A percentile compares a stretch with the other conserved stretches of the same genome.
phyloP scores from a whole-genome alignment of 2,797 vertebrate species.

The Lithobates pipiens region DNA sequence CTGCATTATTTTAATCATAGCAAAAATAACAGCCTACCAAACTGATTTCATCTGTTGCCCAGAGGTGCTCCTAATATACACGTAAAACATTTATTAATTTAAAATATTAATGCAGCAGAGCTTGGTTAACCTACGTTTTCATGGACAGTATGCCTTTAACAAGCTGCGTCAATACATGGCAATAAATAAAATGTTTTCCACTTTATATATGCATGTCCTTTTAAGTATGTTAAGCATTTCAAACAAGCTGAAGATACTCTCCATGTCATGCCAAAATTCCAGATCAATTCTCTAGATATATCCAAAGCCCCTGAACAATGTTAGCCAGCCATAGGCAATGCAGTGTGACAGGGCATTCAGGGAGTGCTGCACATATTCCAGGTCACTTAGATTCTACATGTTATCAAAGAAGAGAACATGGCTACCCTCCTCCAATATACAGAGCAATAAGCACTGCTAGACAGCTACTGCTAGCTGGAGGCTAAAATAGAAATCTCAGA shows the following conservation, averaged over 20 bases:
- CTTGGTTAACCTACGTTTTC: background rate
- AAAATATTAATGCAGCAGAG: background rate
- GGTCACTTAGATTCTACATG: conserved; percentile 24
- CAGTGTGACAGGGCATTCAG: conserved; percentile 25
- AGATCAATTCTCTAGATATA: conserved; percentile 19
- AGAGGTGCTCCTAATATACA: too few relatives aligned
- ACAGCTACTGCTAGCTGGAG: conserved; percentile 8
- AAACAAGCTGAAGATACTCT: conserved; percentile 51
- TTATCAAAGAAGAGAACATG: conserved; percentile 1
- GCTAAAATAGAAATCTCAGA: conserved; percentile 51
- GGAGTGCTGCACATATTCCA: conserved; percentile 51
- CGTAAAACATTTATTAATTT: too few relatives aligned
- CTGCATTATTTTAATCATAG: too few relatives aligned
- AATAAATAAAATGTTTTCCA: conserved; percentile 35
- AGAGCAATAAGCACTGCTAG: background rate
- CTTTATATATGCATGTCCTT: conserved; percentile 26
- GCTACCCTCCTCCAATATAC: conserved; percentile 28
- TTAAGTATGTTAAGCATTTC: conserved; percentile 57
- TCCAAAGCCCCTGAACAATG: conserved; percentile 45
- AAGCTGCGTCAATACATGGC: conserved; percentile 19
- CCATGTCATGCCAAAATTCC: conserved; percentile 23
- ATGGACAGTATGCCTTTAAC: background rate
- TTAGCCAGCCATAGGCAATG: conserved; percentile 20
- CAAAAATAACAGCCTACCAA: too few relatives aligned
- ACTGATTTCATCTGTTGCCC: too few relatives aligned